Evolutionary conservation across 2,888 invertebrate genomes (phyloP), one percentile per base, ranked within the genome.

Genomic region (Pediacus dermestoides): DNA sequence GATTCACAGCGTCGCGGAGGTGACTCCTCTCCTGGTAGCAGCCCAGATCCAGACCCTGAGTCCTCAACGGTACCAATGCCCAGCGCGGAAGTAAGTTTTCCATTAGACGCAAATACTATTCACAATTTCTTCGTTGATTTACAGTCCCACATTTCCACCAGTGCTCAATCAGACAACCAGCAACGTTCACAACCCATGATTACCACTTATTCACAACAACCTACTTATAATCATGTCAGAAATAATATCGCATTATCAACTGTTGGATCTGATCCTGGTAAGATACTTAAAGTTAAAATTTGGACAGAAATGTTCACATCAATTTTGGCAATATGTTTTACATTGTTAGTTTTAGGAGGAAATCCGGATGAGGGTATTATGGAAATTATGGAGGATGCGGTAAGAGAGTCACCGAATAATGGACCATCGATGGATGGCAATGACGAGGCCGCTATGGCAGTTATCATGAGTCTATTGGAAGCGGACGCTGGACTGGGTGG

Each of bases 401-500:
- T 72, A 12, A 70, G 64, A 46, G 69, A 71, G 58, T 72, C 71
- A 6, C 66, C 72, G 6, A 71, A 68, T 44, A 68, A 57, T 39
- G 62, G 52, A 26, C 56, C 63, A 2, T 68, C 74, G 1, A 74
- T 76, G 26, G 86, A 88, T 58, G 87, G 85, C 23, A 88, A 86
- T 62, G 88, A 90, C 54, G 91, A 91, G 62, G 89, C 90, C 2
- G 88, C 89, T 3, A 90, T 91, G 88, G 88, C 90, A 1, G 89
- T 90, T 50, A 88, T 91, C 53, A 90, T 91, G 90, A 89, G 87
- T 64, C 76, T 91, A 13, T 70, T 91, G 27, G 91, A 91, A 66
- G 90, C 89, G 0, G 91, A 91, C 64, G 89, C 89, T 0, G 91
- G 90, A 0, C 76, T 91, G 16, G 90, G 89, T 2, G 89, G 88